A percentile compares a stretch with the other conserved stretches of the same genome.
Conservation (phyloP, 2,888 invertebrate genomes). For the Prenolepis imparis region DNA sequence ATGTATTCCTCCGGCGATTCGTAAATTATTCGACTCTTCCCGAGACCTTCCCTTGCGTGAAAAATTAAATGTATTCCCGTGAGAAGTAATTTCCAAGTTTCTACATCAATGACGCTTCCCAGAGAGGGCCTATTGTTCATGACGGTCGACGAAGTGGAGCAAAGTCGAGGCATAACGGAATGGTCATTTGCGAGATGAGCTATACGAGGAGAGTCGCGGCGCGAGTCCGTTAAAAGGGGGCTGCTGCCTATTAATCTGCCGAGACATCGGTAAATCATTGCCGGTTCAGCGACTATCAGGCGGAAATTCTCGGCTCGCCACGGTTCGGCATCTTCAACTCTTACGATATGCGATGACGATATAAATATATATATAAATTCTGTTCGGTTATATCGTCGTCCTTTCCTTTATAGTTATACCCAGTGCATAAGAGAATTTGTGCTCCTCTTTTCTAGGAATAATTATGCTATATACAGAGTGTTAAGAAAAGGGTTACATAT, state of each 20-base stretch:
- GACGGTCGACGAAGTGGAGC: constrained; percentile 45
- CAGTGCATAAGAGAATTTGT: too few species aligned
- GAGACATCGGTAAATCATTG: constrained; percentile 65
- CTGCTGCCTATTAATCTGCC: constrained; percentile 58
- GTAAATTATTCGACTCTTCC: neutral
- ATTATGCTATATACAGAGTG: too few species aligned
- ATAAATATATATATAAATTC: neutral
- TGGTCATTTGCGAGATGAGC: constrained; percentile 51
- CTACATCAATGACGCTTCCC: constrained; percentile 17
- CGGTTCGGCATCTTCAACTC: constrained; percentile 37
- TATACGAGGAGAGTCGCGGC: constrained; percentile 29
- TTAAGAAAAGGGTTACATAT: too few species aligned
- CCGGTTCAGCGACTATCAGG: constrained; percentile 59
- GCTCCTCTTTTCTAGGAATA: too few species aligned
- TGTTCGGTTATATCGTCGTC: too few species aligned
- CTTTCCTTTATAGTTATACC: too few species aligned
- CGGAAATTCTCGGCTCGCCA: constrained; percentile 58
- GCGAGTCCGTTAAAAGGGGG: constrained; percentile 50
- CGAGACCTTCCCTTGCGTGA: neutral
- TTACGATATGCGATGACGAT: neutral
- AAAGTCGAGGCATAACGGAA: constrained; percentile 53
- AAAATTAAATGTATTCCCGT: neutral
- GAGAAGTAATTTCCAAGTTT: neutral
- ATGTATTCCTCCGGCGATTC: neutral
- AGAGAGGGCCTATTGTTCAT: constrained; percentile 37